Evolutionary conservation across 2,113 vertebrate species (phyloP).

Genomic region (Apodemus sylvaticus): DNA sequence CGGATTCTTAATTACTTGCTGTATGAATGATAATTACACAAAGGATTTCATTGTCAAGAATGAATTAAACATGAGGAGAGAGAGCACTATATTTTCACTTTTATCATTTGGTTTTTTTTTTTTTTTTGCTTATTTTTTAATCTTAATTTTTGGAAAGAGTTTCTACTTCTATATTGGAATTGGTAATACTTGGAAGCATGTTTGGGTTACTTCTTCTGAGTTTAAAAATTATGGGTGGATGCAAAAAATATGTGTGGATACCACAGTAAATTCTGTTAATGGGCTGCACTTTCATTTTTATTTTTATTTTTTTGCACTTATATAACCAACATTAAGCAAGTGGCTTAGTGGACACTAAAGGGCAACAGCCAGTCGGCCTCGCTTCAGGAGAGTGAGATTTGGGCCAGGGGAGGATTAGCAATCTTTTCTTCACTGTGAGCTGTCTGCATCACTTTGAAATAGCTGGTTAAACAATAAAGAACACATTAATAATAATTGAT

Average conservation of each 20-base stretch:
- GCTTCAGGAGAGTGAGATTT: background rate
- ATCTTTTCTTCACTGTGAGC: background rate
- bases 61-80: background rate
- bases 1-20: conserved; percentile 27
- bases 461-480: conserved; percentile 31
- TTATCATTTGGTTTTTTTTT: background rate
- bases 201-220: conserved; percentile 13
- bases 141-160: conserved; percentile 46
- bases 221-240: background rate
- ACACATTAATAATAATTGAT: conserved; percentile 37
- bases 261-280: conserved; percentile 23
- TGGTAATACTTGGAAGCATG: conserved; percentile 25
- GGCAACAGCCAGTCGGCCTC: background rate
- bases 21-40: conserved; percentile 42
- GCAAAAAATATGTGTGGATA: background rate
- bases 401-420: background rate
- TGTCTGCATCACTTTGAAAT: conserved; percentile 34
- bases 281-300: conserved; percentile 5
- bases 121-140: conserved; percentile 42
- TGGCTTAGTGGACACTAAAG: background rate
- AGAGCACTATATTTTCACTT: background rate
- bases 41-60: conserved; percentile 45
- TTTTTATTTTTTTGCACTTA: background rate
- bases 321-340: background rate
- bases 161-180: background rate